Base-by-base conservation (phyloP, 2,113 vertebrate species). In the Engystomops pustulosus region DNA sequence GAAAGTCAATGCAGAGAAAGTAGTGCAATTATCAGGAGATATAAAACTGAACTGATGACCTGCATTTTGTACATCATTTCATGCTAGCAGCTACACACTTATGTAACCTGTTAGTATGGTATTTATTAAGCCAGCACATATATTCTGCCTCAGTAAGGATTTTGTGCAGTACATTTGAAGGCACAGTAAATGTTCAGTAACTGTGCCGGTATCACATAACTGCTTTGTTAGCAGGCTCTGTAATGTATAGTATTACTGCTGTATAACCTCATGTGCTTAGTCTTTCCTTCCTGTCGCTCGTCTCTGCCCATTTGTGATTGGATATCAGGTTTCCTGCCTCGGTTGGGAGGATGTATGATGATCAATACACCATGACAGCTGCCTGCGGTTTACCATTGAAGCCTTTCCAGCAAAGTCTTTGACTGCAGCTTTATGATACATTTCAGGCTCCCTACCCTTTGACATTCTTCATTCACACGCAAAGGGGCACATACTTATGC, bases 361-460 rank as follows among this genome's bases (percentile, higher is more conserved):
- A 84, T 84, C 82, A 84, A 78, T 84, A 78, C 45, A 68, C 45
- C 44, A 65, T 55, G 82, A 84, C 82, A 84, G 74, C 82, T 84
- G 82, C 82, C 58, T 53, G 72, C 14, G 60, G 82, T 84, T 77
- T 27, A 78, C 58, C n/a, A 14, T 34, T 27, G 25, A 27, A 30
- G 55, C 60, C 67, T 44, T 53, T 51, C 32, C 67, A 81, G 47
- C 32, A 67, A 51, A 58, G 23, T 62, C 51, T n/a, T 18, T 58
- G 32, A 70, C 34, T 44, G 23, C 15, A 17, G 77, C 23, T 45
- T 49, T 9, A 41, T 23, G 27, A 78, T 25, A 38, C 30, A 60
- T 60, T 38, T 58, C 32, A 15, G 20, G 3, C n/a, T 25, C 23
- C 20, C 49, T 58, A 8, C 67, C 51, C 55, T 4, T 20, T 75